These are phyloP conservation scores for Elephas maximus DNA, from an alignment of 2,113 vertebrate species.

Conservation along the genomic window DNA sequence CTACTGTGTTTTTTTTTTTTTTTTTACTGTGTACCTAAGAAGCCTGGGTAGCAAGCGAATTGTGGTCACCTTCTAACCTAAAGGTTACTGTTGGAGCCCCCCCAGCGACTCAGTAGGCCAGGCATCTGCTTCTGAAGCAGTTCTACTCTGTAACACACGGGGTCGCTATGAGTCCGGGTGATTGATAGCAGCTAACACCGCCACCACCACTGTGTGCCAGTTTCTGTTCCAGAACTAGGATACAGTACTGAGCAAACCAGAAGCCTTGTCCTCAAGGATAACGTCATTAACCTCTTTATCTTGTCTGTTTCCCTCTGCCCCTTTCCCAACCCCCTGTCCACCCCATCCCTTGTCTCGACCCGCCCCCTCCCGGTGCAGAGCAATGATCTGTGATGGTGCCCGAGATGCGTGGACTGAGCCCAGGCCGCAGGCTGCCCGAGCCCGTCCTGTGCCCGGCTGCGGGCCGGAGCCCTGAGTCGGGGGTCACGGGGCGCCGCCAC, in stretches of 20 bases:
- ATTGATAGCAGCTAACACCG: neutral
- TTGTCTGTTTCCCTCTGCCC: conserved; percentile 62
- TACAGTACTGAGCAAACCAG: neutral
- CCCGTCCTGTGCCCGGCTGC: conserved; percentile 80
- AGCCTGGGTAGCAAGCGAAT: neutral
- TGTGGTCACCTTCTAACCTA: neutral
- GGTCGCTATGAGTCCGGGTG: neutral
- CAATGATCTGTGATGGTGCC: conserved; percentile 91
- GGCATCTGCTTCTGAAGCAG: neutral
- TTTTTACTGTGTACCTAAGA: neutral
- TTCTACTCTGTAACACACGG: neutral
- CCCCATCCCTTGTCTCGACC: conserved; percentile 37
- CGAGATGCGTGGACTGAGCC: conserved; percentile 94
- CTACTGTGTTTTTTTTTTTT: too few species aligned
- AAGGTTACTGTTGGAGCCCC: neutral
- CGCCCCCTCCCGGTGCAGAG: conserved; percentile 87
- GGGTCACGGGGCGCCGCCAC: conserved; percentile 74
- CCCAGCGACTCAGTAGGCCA: neutral
- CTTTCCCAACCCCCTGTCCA: neutral
- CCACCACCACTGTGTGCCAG: neutral
- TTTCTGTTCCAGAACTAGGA: neutral
- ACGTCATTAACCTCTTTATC: conserved; percentile 71
- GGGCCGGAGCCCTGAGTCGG: conserved; percentile 84
- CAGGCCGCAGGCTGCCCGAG: conserved; percentile 91
- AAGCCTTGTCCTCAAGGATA: neutral